Percentiles rank a stretch among this genome's conserved stretches.
Conservation (phyloP, 2,888 invertebrate species). For the Agonopterix heracliana region DNA sequence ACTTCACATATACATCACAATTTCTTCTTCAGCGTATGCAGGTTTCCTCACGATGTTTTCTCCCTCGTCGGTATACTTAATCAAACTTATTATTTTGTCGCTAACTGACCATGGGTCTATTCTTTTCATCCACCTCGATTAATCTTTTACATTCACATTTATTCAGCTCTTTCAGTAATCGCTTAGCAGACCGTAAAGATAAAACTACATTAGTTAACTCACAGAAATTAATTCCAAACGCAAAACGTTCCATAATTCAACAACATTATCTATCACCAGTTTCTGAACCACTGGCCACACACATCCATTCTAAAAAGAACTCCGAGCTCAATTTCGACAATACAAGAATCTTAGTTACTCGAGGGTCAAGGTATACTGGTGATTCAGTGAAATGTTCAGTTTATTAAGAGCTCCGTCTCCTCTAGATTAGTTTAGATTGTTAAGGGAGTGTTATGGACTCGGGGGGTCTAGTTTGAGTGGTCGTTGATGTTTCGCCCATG, state of each 20-base stretch:
- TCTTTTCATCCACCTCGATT: no score
- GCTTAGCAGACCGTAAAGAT: constrained; percentile 4
- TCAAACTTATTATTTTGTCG: no score
- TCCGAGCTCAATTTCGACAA: neutral
- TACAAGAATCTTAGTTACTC: constrained; percentile 3
- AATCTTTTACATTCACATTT: no score
- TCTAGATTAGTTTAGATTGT: constrained; percentile 10
- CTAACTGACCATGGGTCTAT: no score
- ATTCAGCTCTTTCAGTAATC: neutral
- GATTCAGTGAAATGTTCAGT: constrained; percentile 23
- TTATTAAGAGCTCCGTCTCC: constrained; percentile 27
- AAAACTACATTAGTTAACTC: neutral
- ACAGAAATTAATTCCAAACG: constrained; percentile 22
- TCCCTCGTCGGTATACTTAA: no score
- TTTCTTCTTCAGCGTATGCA: no score
- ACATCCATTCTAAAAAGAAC: constrained; percentile 34
- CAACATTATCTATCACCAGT: constrained; percentile 23
- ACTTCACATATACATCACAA: no score
- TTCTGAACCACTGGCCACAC: constrained; percentile 51
- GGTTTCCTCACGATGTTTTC: no score
- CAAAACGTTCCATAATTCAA: constrained; percentile 47
- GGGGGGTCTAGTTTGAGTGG: constrained; percentile 29
- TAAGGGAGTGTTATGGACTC: constrained; percentile 13
- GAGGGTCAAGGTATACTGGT: constrained; percentile 27
- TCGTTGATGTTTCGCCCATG: constrained; percentile 18